A percentile compares a stretch with the other conserved stretches of the same genome.
Conservation (phyloP, 2,888 invertebrate genomes). For the Aphodius granarius region DNA sequence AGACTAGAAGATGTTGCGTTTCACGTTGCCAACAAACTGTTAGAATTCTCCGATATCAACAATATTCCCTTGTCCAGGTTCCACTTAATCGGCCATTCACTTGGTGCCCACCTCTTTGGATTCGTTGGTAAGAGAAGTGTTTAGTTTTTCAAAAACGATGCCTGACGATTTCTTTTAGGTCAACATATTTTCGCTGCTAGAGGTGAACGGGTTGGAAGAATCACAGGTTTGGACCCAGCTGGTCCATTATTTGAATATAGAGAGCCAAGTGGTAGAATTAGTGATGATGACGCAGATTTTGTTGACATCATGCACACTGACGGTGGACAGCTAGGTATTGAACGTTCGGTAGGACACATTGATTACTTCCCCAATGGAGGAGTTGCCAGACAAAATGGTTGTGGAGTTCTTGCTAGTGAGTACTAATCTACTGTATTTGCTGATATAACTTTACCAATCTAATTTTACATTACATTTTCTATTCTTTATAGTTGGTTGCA, state of each 20-base stretch:
- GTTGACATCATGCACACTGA: conserved; percentile 73
- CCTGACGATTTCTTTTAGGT: too few species aligned
- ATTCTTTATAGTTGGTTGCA: conserved; percentile 22
- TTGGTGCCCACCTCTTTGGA: conserved; percentile 22
- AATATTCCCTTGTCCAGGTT: conserved; percentile 12
- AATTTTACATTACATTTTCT: too few species aligned
- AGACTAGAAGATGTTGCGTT: conserved; percentile 16
- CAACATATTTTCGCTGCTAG: conserved; percentile 3
- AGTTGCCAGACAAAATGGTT: conserved; percentile 65
- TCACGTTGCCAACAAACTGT: conserved; percentile 11
- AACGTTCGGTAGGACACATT: conserved; percentile 61
- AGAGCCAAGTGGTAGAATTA: conserved; percentile 55
- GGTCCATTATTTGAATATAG: conserved; percentile 58
- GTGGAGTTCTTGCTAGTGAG: conserved; percentile 42
- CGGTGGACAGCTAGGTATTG: conserved; percentile 63
- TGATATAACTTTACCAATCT: conserved; percentile 47
- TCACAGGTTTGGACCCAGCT: conserved; percentile 61
- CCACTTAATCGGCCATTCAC: conserved; percentile 21
- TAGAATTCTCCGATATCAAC: conserved; percentile 3
- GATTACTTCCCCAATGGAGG: conserved; percentile 76
- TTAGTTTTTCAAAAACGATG: too few species aligned
- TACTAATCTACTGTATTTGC: neutral
- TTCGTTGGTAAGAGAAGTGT: conserved; percentile 9
- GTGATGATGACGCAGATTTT: conserved; percentile 66
- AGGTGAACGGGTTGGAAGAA: conserved; percentile 24